phyloP scores from a whole-genome alignment of 2,797 vertebrate species.

The Carcharodon carcharias region DNA sequence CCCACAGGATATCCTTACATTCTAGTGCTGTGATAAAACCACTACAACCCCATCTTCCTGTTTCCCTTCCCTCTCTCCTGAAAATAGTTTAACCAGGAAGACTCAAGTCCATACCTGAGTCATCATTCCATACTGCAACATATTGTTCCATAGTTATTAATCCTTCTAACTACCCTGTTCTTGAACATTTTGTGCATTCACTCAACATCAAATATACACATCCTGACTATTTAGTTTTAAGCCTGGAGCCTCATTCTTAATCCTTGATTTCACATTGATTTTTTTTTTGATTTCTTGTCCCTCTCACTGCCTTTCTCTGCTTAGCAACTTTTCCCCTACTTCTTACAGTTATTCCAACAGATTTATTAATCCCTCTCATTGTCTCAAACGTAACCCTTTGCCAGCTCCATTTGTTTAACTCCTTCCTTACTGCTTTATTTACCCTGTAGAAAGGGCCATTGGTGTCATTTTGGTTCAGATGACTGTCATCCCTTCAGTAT shows the following conservation, averaged over 20 bases:
- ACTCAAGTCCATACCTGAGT: not conserved
- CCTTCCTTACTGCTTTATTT: not conserved
- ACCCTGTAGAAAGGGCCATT: not conserved
- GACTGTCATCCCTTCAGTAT: not conserved
- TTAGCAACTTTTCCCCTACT: not conserved
- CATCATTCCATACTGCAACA: not conserved
- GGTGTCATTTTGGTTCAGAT: not conserved
- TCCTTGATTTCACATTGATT: not conserved
- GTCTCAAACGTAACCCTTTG: not conserved
- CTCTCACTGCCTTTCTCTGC: not conserved
- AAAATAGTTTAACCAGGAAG: too few species aligned
- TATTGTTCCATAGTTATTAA: not conserved
- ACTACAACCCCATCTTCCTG: too few species aligned
- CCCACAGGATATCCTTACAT: not conserved
- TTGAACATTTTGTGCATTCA: not conserved
- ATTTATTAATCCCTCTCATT: not conserved
- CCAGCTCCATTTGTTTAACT: not conserved
- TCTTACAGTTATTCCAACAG: not conserved
- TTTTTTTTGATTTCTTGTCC: not conserved
- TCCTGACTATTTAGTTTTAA: too few species aligned
- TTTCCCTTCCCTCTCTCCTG: too few species aligned
- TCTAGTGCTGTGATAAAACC: not conserved
- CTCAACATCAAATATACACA: not conserved
- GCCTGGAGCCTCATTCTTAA: not conserved
- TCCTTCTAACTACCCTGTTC: not conserved